Percentiles rank a stretch among this genome's conserved stretches.
phyloP scores from a whole-genome alignment of 2,888 invertebrate genomes.

The Belgica antarctica region DNA sequence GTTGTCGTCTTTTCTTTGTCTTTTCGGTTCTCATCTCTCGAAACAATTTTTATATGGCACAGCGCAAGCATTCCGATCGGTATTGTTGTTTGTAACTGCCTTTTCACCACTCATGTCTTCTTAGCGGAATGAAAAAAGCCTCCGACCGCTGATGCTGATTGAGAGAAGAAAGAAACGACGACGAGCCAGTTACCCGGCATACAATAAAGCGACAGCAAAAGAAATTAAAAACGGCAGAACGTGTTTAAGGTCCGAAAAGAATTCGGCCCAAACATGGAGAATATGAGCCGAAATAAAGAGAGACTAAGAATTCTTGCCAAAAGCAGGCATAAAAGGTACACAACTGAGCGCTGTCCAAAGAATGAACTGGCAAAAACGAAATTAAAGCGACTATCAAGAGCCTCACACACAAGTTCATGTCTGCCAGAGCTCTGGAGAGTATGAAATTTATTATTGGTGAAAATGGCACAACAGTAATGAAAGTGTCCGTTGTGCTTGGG shows the following conservation, averaged over 20 bases:
- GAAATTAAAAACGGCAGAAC: not conserved
- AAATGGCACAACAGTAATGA: conserved; percentile 31
- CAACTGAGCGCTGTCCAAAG: not conserved
- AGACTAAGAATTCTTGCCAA: not conserved
- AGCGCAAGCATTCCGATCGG: conserved; percentile 36
- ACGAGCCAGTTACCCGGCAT: not conserved
- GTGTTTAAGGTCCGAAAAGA: conserved; percentile 12
- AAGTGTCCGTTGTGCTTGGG: conserved; percentile 17
- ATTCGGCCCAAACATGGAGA: conserved; percentile 21
- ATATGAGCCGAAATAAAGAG: not conserved
- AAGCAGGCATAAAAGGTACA: conserved; percentile 20
- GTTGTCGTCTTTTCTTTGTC: not conserved
- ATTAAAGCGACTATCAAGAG: not conserved
- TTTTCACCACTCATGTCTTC: conserved; percentile 32
- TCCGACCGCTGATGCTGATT: conserved; percentile 10
- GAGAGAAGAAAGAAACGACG: conserved; percentile 3
- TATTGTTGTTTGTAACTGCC: conserved; percentile 35
- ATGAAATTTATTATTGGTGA: conserved; percentile 33
- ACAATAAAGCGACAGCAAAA: not conserved
- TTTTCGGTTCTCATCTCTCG: not conserved
- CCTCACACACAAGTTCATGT: conserved; percentile 25
- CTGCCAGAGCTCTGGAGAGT: not conserved
- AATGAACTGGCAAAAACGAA: conserved; percentile 8
- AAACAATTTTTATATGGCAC: not conserved
- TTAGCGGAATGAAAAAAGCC: too few species aligned